Evolutionary conservation across 2,113 vertebrate species (phyloP), one percentile per base, ranked within the genome.

Genomic region (Rhinoptilus africanus): DNA sequence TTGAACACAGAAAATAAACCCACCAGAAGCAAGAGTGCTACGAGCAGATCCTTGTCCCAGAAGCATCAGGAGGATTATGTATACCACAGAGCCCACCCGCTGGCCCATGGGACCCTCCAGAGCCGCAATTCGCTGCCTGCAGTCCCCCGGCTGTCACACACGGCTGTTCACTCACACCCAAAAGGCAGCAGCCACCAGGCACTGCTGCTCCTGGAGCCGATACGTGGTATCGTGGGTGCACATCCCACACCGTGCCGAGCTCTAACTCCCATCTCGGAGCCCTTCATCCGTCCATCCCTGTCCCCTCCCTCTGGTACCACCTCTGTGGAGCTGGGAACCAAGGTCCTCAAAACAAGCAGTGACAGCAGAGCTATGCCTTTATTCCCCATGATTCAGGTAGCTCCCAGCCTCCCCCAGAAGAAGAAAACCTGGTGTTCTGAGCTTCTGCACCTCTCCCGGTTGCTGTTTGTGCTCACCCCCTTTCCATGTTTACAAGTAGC

Each of bases 181-280:
- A 50, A 48, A 27, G 60, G 11, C 77, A 57, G 53, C 1, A 1
- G 71, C 50, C 2, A 6, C 63, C 6, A 12, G 68, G 50, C 57
- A 30, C n/a, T 39, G 39, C 64, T 62, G 41, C 32, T 78, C 35
- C 47, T 28, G 26, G 47, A 73, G 32, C 41, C 6, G 12, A 48
- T 22, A 17, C 16, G 11, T 22, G 8, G 43, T 28, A 13, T 9
- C 11, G 14, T 14, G 24, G 39, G 15, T 12, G 47, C 28, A 14
- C 2, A 3, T 4, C n/a, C 48, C 2, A 6, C 54, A 6, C 54
- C 5, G 1, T 4, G 4, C 45, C 1, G 1, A 56, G 41, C 30
- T 35, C 47, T 19, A 24, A 51, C 43, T 34, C 35, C 34, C 10
- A 3, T 8, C 51, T 39, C 12, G 4, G 28, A 22, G 32, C 4